A percentile compares a stretch with the other conserved stretches of the same genome.
Evolutionary conservation across 53 echinoderm and acorn worm genomes (phyloP).

Genomic region (Apostichopus leukothele): DNA sequence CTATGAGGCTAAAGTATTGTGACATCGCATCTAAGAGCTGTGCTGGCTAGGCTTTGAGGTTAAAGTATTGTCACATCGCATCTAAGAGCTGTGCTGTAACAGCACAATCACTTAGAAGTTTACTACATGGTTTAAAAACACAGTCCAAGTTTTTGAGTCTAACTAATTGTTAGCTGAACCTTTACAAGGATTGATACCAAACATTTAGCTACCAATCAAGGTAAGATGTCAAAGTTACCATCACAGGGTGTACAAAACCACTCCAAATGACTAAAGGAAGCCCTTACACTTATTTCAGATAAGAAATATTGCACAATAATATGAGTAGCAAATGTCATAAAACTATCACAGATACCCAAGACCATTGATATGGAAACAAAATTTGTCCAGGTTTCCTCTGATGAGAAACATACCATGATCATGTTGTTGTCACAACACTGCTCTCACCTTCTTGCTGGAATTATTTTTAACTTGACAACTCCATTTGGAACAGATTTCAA

Average conservation of each 20-base stretch:
- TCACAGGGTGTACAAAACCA: too few species aligned
- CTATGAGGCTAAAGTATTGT: too few species aligned
- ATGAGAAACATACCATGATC: too few species aligned
- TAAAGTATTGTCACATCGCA: neutral
- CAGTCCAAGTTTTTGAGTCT: conserved; percentile 1
- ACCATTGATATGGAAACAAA: neutral
- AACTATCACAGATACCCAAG: neutral
- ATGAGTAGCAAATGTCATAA: too few species aligned
- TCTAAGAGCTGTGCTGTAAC: conserved; percentile 13
- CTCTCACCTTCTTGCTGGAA: conserved; percentile 51
- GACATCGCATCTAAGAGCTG: too few species aligned
- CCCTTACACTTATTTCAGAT: too few species aligned
- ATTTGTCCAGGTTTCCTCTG: neutral
- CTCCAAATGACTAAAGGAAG: too few species aligned
- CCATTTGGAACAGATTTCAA: conserved; percentile 89
- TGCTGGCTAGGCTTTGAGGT: too few species aligned
- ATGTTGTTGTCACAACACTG: too few species aligned
- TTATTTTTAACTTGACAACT: conserved; percentile 86
- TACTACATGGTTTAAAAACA: conserved; percentile 7
- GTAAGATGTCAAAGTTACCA: too few species aligned
- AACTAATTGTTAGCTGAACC: conserved; percentile 13
- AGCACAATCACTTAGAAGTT: conserved; percentile 13
- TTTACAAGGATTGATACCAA: neutral
- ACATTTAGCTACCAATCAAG: neutral
- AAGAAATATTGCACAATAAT: too few species aligned